phyloP scores from a whole-genome alignment of 2,797 vertebrate species.

The Syndactyla subalaris region DNA sequence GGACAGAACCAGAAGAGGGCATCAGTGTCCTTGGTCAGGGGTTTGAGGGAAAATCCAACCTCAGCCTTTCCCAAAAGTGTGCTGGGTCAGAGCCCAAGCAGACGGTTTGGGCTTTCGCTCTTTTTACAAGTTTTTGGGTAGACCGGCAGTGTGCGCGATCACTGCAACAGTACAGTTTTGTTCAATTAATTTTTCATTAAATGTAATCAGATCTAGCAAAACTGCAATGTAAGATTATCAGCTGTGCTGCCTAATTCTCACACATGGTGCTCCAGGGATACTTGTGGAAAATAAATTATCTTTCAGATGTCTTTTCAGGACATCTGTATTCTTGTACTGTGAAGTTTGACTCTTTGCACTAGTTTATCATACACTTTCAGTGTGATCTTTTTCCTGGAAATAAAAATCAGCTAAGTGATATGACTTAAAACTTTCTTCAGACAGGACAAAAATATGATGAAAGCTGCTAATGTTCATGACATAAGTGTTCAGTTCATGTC shows the following conservation, averaged over 20 bases:
- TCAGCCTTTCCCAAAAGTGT: not conserved
- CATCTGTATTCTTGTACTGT: not conserved
- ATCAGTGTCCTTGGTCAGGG: not conserved
- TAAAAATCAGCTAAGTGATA: not conserved
- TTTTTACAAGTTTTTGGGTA: not conserved
- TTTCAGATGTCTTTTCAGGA: no score
- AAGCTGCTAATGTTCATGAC: not conserved
- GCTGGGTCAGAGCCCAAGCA: not conserved
- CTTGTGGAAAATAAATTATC: not conserved
- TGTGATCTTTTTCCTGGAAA: not conserved
- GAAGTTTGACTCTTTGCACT: not conserved
- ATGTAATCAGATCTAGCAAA: not conserved
- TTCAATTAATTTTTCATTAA: not conserved
- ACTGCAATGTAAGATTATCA: not conserved
- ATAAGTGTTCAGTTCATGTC: not conserved
- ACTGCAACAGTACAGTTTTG: not conserved
- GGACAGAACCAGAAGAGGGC: conserved; percentile 33
- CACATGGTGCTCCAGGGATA: not conserved
- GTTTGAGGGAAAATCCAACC: not conserved
- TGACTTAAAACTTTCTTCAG: not conserved
- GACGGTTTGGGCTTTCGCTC: not conserved
- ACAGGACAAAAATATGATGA: not conserved
- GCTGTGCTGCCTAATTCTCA: not conserved
- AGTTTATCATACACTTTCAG: not conserved
- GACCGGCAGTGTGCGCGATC: not conserved